phyloP scores from a whole-genome alignment of 1,140 invertebrate genomes.

The Drosophila serrata region DNA sequence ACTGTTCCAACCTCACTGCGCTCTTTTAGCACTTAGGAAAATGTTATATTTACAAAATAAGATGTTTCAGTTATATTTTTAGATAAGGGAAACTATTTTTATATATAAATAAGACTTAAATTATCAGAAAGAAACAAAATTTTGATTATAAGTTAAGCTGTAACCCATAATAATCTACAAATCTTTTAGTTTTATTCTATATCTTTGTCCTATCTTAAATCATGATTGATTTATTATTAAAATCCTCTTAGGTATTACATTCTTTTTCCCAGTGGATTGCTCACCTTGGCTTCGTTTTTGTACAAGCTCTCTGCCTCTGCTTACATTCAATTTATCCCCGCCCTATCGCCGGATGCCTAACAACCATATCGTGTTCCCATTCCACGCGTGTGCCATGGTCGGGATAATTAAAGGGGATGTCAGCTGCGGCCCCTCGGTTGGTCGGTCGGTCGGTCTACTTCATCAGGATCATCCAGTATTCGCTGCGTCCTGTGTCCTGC shows the following conservation, averaged over 20 bases:
- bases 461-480: slow-evolving; percentile 46
- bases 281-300: slow-evolving; percentile 41
- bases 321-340: slow-evolving; percentile 42
- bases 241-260: too few species aligned
- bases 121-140: too few species aligned
- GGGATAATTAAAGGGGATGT: slow-evolving; percentile 75
- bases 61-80: background rate
- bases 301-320: slow-evolving; percentile 22
- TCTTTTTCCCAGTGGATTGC: background rate
- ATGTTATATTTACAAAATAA: background rate
- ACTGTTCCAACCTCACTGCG: background rate
- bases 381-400: slow-evolving; percentile 17
- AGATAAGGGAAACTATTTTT: background rate
- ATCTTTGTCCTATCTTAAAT: background rate
- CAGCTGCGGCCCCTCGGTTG: slow-evolving; percentile 36
- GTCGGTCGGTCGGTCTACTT: slow-evolving; percentile 31
- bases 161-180: background rate
- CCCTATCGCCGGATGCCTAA: slow-evolving; percentile 30
- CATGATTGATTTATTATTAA: too few species aligned
- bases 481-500: slow-evolving; percentile 4
- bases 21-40: background rate
- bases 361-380: slow-evolving; percentile 54
- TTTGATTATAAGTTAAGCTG: background rate
- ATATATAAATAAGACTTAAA: too few species aligned
- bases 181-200: too few species aligned